Evolutionary conservation across 1,140 invertebrate genomes (phyloP).

Genomic region (Radopholus similis): DNA sequence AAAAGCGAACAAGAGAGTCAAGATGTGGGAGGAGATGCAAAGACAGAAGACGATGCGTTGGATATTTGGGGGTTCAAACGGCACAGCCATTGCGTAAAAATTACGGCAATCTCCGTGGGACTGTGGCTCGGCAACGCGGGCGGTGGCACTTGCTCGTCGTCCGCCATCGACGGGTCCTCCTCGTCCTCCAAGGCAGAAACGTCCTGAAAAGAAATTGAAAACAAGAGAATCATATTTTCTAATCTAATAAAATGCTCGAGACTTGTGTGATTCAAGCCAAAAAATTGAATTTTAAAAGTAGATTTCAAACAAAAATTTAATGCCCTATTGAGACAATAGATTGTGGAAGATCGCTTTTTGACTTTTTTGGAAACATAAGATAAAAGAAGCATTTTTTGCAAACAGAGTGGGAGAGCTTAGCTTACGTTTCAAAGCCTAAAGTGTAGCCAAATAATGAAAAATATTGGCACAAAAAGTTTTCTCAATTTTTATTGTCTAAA

Average conservation of each 20-base stretch:
- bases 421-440: background rate
- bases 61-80: too few species aligned
- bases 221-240: too few species aligned
- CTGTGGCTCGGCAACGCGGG: slow-evolving; percentile 48
- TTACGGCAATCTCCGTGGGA: slow-evolving; percentile 50
- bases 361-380: background rate
- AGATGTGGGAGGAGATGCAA: background rate
- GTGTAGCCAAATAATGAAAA: too few species aligned
- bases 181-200: slow-evolving; percentile 12
- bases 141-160: slow-evolving; percentile 34
- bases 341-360: background rate
- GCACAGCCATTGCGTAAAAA: too few species aligned
- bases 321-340: too few species aligned
- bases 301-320: too few species aligned
- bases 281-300: background rate
- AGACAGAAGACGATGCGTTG: background rate
- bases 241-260: too few species aligned
- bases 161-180: slow-evolving; percentile 2
- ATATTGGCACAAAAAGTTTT: slow-evolving; percentile 10
- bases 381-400: background rate
- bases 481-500: background rate
- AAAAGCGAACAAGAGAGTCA: background rate
- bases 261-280: background rate
- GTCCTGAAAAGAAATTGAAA: background rate
- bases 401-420: too few species aligned